These are phyloP conservation scores for Pelusios castaneus DNA, from an alignment of 2,113 vertebrate species.

Conservation along the genomic window DNA sequence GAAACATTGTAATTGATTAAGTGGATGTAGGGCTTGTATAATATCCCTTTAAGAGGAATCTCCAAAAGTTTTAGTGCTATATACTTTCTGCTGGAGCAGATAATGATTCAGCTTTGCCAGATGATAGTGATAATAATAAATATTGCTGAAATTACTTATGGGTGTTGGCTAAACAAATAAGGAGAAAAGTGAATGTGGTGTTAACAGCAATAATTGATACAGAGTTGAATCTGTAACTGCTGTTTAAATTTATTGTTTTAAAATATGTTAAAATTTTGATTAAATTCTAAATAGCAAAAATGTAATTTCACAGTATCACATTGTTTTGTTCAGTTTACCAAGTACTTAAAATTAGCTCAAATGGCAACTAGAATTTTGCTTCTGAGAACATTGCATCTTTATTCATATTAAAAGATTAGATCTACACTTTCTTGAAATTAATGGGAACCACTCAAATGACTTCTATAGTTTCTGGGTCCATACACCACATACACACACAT, in stretches of 20 bases:
- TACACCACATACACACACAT: neutral
- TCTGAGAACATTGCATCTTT: neutral
- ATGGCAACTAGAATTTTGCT: neutral
- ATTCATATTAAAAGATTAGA: neutral
- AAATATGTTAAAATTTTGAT: neutral
- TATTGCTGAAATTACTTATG: neutral
- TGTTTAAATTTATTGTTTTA: neutral
- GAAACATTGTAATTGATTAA: neutral
- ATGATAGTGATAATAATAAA: neutral
- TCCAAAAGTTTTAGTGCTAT: constrained; percentile 23
- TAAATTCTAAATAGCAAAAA: neutral
- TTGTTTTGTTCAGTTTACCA: neutral
- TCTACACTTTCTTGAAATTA: neutral
- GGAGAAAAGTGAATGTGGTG: neutral
- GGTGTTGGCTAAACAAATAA: neutral
- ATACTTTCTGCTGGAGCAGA: neutral
- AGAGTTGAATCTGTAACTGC: constrained; percentile 12
- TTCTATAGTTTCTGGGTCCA: neutral
- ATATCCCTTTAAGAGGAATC: neutral
- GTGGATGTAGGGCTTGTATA: neutral
- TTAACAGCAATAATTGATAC: neutral
- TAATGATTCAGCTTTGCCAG: neutral
- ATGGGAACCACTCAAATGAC: neutral
- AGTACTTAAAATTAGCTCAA: neutral
- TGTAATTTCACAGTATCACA: neutral